Evolutionary conservation across 2,797 vertebrate genomes (phyloP).

Genomic region (Acrossocheilus wenchowensis): DNA sequence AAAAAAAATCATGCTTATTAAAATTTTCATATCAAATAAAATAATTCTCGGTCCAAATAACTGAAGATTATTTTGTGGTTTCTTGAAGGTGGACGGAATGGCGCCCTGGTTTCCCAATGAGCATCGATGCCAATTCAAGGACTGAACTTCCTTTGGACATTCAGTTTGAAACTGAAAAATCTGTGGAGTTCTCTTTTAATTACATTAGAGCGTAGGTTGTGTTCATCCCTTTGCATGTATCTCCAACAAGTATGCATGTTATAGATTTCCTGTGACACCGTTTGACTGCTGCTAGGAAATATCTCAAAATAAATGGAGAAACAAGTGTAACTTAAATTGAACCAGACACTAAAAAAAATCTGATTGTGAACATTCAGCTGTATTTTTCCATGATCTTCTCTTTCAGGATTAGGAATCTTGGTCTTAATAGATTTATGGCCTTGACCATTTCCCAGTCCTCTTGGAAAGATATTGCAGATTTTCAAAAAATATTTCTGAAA

Average conservation of each 20-base stretch:
- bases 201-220: constrained; percentile 92
- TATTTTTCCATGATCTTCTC: constrained; percentile 3
- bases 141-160: constrained; percentile 90
- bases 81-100: constrained; percentile 91
- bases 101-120: constrained; percentile 94
- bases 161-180: constrained; percentile 96
- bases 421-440: constrained; percentile 94
- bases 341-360: background rate
- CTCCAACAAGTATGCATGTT: background rate
- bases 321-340: background rate
- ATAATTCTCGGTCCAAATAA: background rate
- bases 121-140: constrained; percentile 88
- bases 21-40: background rate
- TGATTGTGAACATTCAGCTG: background rate
- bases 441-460: constrained; percentile 91
- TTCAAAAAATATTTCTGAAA: constrained; percentile 92
- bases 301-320: background rate
- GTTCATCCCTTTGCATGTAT: constrained; percentile 65
- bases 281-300: background rate
- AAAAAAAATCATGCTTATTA: background rate
- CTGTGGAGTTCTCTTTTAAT: constrained; percentile 92
- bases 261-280: background rate
- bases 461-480: constrained; percentile 92
- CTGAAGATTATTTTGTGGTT: background rate
- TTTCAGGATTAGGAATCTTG: constrained; percentile 94